Base-by-base conservation (phyloP, 2,113 vertebrate genomes). In the Brachionichthys hirsutus region DNA sequence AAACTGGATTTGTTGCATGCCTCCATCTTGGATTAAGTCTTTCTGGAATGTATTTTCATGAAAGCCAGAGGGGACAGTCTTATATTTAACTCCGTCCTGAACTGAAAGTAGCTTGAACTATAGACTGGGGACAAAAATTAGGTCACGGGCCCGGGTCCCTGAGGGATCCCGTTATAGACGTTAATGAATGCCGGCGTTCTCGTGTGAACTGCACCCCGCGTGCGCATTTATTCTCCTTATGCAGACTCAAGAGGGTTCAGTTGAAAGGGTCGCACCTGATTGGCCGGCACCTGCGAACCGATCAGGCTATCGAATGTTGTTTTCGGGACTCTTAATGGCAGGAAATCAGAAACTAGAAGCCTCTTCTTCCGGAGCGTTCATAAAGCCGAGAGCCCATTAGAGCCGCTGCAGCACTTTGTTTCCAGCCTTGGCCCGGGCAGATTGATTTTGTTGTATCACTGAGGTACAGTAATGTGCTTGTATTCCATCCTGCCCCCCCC, bases 391-490 rank as follows among this genome's bases (percentile, higher is more conserved):
- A 30, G 59, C 17, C 35, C 51, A 57, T 56, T 30, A 50, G 58
- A 64, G 61, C 13, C 1, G 43, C 55, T 60, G 46, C 78, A 80
- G 74, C 69, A 14, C 71, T 77, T 66, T 57, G 60, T 70, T 59
- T 53, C 20, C 42, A 72, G 67, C 55, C 67, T 85, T 73, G 67
- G 73, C 78, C 7, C 20, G 14, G 17, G 78, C 73, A 52, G 19
- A 88, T 83, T 67, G 82, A 80, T 84, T 77, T 50, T 69, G 58
- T 77, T 73, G 80, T 61, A 73, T 60, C 62, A 12, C 53, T 7
- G 68, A 64, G 78, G 47, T 71, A 64, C 77, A 78, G 75, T 83
- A 81, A 88, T 79, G 75, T 73, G 70, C 67, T 73, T 57, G 78
- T 72, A 61, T 66, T 55, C 40, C 48, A 36, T 53, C 67, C 52